Base-by-base conservation (phyloP, 2,113 vertebrate species). In the Pholis gunnellus region DNA sequence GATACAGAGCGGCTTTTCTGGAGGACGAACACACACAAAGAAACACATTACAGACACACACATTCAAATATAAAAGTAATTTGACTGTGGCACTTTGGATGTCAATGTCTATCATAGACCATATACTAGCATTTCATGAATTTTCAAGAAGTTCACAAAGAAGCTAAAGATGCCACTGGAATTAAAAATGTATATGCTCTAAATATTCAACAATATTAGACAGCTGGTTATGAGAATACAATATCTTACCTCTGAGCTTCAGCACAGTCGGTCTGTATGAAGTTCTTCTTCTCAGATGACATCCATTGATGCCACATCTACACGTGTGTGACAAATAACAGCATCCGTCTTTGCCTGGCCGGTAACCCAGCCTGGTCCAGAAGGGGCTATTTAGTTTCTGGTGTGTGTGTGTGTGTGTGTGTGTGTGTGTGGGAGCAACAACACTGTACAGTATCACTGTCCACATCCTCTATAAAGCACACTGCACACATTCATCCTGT, bases 401-500 rank as follows among this genome's bases (percentile, higher is more conserved):
- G n/a, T 68, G 8, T 11, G 54, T 48, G 25, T 31, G 40, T 25
- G n/a, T 15, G 17, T 69, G 9, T 14, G 52, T 48, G 17, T 14
- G 40, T 1, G 36, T 17, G 59, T 34, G 18, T 52, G 48, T 20
- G 31, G 34, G 34, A 34, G 34, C 34, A 68, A 9, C 74, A 40
- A 65, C 61, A 56, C 22, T n/a, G n/a, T 2, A 65, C n/a, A 11
- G 5, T 17, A 11, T 66, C 44, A 46, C 25, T 10, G 20, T 40
- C 29, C 42, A 44, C 4, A 1, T 7, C 22, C 14, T 66, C 15
- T 29, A n/a, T 17, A 20, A 79, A 81, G 77, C 57, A 90, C 46
- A 69, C 44, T 0, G 9, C 34, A 75, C 63, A 79, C 40, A 56
- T 0, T 1, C 20, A 17, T 44, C 1, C 4, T 48, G 48, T 78